Percentiles rank a stretch among this genome's conserved stretches.
These are phyloP conservation scores for Sturmia bella DNA, from an alignment of 2,888 invertebrate species.

Conservation along the genomic window DNA sequence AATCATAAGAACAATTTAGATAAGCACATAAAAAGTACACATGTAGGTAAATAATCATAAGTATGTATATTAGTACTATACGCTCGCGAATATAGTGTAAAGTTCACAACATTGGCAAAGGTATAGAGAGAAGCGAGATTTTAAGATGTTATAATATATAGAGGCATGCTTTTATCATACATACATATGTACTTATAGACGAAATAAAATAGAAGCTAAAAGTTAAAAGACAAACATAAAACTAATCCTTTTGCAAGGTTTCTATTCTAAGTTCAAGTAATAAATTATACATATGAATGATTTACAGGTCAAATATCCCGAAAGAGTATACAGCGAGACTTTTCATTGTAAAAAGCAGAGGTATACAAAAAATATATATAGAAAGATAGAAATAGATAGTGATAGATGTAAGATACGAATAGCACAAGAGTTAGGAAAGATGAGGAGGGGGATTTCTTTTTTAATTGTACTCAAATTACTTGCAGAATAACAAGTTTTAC, in stretches of 20 bases:
- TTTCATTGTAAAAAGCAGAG: background rate
- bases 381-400: slow-evolving; percentile 3
- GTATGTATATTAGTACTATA: no score
- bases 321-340: slow-evolving; percentile 67
- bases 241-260: slow-evolving; percentile 43
- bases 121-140: slow-evolving; percentile 8
- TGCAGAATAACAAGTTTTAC: slow-evolving; percentile 6
- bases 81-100: slow-evolving; percentile 13
- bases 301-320: slow-evolving; percentile 68
- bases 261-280: slow-evolving; percentile 42
- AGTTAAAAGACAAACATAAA: slow-evolving; percentile 55
- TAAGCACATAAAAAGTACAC: slow-evolving; percentile 34
- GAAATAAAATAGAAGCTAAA: slow-evolving; percentile 14
- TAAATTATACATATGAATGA: slow-evolving; percentile 44
- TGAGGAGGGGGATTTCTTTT: background rate
- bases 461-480: slow-evolving; percentile 15
- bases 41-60: background rate
- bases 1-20: slow-evolving; percentile 34
- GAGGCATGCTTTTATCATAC: slow-evolving; percentile 19
- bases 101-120: slow-evolving; percentile 15
- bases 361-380: slow-evolving; percentile 17
- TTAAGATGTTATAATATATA: slow-evolving; percentile 15
- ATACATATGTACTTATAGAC: slow-evolving; percentile 28
- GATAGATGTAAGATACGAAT: slow-evolving; percentile 1
- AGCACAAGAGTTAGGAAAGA: slow-evolving; percentile 10